Evolutionary conservation across 1,140 invertebrate genomes (phyloP), one percentile per base, ranked within the genome.

Genomic region (Semibalanus balanoides): DNA sequence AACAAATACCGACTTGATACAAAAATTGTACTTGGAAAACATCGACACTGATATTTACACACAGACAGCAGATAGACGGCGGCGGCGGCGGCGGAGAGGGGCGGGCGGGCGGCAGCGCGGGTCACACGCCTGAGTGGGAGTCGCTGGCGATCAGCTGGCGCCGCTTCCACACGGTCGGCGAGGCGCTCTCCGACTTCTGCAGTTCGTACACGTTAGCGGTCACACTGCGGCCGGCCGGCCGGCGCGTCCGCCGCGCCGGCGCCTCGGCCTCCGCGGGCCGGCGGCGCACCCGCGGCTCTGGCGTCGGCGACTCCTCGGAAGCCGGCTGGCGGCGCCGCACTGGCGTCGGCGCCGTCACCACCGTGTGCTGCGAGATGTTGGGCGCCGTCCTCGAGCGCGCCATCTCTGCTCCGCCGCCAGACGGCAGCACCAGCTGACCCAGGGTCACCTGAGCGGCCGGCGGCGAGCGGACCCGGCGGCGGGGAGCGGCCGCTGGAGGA

Each of bases 11-110:
- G 22, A 25, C 7, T 64, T 22, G 51, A 64, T 64, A 64, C 51
- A 64, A 64, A 64, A 64, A 64, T 64, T 64, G 51, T 64, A 64
- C 51, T 64, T 64, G 51, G 51, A 64, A 64, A 64, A 64, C 51
- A 64, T 64, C 22, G 51, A 64, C 51, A 64, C 51, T 64, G 51
- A 25, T 64, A 64, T 64, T 64, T 64, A 64, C 51, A 64, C 22
- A 64, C 7, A 11, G 22, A 14, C 7, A 7, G 7, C 7, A 25
- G 1, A 25, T 25, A 3, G 51, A 19, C 51, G 51, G 51, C 51
- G 51, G 51, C 51, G 14, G n/a, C n/a, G n/a, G n/a, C n/a, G n/a
- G n/a, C n/a, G n/a, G n/a, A n/a, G n/a, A n/a, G n/a, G n/a, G n/a
- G n/a, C n/a, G n/a, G n/a, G n/a, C n/a, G n/a, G n/a, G n/a, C n/a